A percentile compares a stretch with the other conserved stretches of the same genome.
These are phyloP conservation scores for Bolinopsis microptera DNA, from an alignment of 37 sponge, comb jelly and placozoan species.

Conservation along the genomic window DNA sequence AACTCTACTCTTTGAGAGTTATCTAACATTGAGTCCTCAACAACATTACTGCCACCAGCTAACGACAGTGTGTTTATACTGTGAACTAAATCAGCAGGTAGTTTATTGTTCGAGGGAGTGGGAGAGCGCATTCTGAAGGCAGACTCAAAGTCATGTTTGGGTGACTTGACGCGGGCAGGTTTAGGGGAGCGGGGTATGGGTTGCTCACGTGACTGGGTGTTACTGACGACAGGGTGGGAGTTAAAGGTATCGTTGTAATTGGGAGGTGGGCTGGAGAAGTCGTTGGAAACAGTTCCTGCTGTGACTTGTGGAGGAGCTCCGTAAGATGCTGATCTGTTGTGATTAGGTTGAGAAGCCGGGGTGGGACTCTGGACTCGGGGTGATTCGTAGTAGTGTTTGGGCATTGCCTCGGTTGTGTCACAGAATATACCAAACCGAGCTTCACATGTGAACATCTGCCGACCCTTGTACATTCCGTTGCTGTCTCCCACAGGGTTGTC, in stretches of 20 bases:
- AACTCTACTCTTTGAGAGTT: background rate
- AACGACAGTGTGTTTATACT: background rate
- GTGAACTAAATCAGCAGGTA: background rate
- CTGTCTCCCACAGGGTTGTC: conserved; percentile 36
- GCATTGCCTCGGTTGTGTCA: conserved; percentile 7
- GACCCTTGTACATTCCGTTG: conserved; percentile 17
- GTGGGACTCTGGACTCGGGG: background rate
- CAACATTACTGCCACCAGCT: background rate
- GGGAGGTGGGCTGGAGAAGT: background rate
- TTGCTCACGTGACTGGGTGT: background rate
- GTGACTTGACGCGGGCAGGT: background rate
- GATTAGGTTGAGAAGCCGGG: background rate
- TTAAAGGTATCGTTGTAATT: background rate
- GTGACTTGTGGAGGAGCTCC: background rate
- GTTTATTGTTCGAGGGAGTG: background rate
- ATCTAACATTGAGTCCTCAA: background rate
- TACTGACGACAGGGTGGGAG: background rate
- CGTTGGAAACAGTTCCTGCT: background rate
- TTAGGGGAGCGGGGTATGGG: background rate
- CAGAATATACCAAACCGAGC: background rate
- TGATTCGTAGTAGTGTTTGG: conserved; percentile 33
- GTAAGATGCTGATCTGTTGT: background rate
- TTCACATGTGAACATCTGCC: background rate
- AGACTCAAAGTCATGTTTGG: background rate
- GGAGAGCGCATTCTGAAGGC: conserved; percentile 24